These are phyloP conservation scores for Lamellibrachia satsuma DNA, from an alignment of 2,888 invertebrate species.

Conservation along the genomic window DNA sequence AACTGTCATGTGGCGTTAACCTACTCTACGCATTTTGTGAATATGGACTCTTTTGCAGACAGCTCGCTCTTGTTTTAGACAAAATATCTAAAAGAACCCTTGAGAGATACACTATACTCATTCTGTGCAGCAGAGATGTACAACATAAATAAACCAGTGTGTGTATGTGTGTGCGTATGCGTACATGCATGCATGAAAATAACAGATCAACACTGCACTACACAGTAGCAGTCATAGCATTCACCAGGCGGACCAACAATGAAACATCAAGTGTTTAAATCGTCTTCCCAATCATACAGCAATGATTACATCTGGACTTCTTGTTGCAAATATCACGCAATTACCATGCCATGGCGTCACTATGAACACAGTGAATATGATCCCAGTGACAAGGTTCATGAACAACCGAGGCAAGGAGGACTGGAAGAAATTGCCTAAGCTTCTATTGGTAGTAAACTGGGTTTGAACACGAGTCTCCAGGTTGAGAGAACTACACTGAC, in stretches of 20 bases:
- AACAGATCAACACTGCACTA: no score
- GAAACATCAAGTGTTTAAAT: not conserved
- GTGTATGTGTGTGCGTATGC: not conserved
- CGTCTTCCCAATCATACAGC: not conserved
- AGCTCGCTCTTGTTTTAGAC: not conserved
- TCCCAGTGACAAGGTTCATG: no score
- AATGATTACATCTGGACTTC: not conserved
- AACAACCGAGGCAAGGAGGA: not conserved
- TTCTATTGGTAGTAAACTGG: not conserved
- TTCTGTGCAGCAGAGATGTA: not conserved
- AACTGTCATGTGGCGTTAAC: not conserved
- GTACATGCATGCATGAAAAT: no score
- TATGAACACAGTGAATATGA: no score
- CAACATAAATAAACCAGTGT: not conserved
- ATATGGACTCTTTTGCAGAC: not conserved
- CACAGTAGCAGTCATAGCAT: not conserved
- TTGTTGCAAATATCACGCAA: not conserved
- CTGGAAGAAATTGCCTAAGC: not conserved
- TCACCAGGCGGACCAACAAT: not conserved
- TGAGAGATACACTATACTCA: not conserved
- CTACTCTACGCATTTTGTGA: not conserved
- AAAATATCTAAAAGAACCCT: not conserved
- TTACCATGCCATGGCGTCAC: not conserved
- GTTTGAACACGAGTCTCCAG: no score
- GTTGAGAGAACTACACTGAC: not conserved